Evolutionary conservation across 2,888 invertebrate genomes (phyloP).

Genomic region (Chymomyza caudatula): DNA sequence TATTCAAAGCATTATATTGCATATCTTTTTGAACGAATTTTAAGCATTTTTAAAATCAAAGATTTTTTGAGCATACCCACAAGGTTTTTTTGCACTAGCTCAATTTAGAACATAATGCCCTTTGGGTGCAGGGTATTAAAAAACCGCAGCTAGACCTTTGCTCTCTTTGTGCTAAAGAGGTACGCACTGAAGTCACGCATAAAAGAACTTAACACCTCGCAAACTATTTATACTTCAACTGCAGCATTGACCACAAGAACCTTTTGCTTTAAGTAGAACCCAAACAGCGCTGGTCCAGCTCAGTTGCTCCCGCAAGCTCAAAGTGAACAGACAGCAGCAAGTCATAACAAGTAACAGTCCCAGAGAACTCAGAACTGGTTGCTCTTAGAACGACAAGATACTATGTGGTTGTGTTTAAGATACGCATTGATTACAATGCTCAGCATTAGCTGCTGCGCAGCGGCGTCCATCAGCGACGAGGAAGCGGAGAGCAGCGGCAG

Average conservation of each 20-base stretch:
- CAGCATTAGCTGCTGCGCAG: not conserved
- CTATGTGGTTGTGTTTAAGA: not conserved
- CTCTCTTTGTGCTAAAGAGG: too few relatives aligned
- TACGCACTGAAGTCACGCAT: too few relatives aligned
- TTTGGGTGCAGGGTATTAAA: too few relatives aligned
- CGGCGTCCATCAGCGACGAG: slow-evolving; percentile 1
- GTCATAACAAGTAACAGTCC: not conserved
- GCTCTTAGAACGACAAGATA: not conserved
- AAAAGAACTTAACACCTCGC: too few relatives aligned
- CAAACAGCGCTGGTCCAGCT: slow-evolving; percentile 23
- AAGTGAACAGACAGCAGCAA: slow-evolving; percentile 33
- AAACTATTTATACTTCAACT: not conserved
- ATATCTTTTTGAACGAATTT: too few relatives aligned
- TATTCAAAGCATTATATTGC: too few relatives aligned
- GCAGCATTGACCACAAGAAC: not conserved
- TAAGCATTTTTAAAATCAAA: too few relatives aligned
- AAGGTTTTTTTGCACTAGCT: too few relatives aligned
- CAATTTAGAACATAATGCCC: too few relatives aligned
- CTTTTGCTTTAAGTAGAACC: slow-evolving; percentile 53
- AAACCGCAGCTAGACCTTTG: too few relatives aligned
- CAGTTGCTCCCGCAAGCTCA: slow-evolving; percentile 45
- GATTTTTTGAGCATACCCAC: too few relatives aligned
- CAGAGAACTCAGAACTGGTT: not conserved
- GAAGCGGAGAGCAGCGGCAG: slow-evolving; percentile 59
- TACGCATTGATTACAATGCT: not conserved